Evolutionary conservation across 2,797 vertebrate genomes (phyloP).

Genomic region (Phoebastria nigripes): DNA sequence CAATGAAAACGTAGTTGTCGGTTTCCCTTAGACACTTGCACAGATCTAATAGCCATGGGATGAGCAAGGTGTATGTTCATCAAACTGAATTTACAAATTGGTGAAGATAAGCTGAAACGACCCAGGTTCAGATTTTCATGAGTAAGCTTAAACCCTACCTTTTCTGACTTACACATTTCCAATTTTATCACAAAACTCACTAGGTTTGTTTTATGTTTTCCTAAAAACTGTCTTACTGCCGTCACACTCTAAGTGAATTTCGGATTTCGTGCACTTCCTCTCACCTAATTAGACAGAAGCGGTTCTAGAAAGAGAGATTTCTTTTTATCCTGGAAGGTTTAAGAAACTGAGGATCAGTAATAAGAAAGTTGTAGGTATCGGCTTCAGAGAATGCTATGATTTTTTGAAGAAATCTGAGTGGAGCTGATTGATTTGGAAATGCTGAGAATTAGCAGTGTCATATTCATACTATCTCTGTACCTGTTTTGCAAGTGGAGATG

Average conservation of each 20-base stretch:
- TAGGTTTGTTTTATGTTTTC: neutral
- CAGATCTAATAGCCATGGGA: neutral
- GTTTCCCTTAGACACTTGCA: neutral
- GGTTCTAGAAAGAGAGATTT: neutral
- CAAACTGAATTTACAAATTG: neutral
- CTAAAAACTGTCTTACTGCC: neutral
- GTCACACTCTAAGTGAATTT: neutral
- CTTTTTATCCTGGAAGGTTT: neutral
- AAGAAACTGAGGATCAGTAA: neutral
- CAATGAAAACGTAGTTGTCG: neutral
- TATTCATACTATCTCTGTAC: neutral
- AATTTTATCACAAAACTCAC: neutral
- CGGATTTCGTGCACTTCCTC: neutral
- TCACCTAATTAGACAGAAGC: neutral
- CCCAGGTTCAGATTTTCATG: neutral
- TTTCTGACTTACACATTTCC: neutral
- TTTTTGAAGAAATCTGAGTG: neutral
- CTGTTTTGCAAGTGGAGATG: neutral
- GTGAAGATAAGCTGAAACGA: neutral
- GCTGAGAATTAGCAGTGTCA: neutral
- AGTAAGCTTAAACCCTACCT: neutral
- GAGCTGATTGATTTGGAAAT: neutral
- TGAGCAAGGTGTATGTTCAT: neutral
- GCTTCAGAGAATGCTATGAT: neutral
- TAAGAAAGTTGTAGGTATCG: neutral